Base-by-base conservation (phyloP, 2,888 invertebrate species). In the Leucozona laternaria region DNA sequence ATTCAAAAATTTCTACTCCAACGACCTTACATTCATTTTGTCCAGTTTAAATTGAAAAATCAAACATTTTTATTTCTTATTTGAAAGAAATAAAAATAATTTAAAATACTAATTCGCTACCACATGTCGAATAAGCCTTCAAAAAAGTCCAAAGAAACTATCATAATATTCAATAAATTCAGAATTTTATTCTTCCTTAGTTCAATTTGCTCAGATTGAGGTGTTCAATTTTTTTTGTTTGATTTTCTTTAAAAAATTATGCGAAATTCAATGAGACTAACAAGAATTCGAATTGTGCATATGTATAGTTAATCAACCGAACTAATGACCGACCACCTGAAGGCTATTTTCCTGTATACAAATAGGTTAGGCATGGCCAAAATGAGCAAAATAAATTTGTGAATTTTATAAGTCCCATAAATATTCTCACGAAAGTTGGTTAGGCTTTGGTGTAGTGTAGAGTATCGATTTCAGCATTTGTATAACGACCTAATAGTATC, bases 301-400 rank as follows among this genome's bases (percentile, higher is more conserved):
- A n/a, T n/a, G n/a, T n/a, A 13, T 31, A 77, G 40, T 53, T 50
- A 64, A 82, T 43, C 40, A 50, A 11, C 64, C 20, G 48, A 66
- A 75, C 71, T 64, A 84, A 83, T 70, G 70, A 71, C 37, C 3
- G 15, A 60, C 64, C 71, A 53, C 53, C 64, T 50, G 72, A 71
- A 70, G 28, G 80, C 72, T 57, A 70, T 76, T 31, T 66, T 71
- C 77, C 8, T n/a, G n/a, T 34, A 17, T 22, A 53, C 57, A 64
- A 28, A 64, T 48, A 64, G 64, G 64, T 64, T 31, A 60, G 37
- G 58, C 58, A 22, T 60, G 37, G 48, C 31, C 28, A 31, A 73
- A 85, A 78, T 73, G n/a, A n/a, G 62, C 53, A 68, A 64, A 85
- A 85, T 85, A 85, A 85, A 85, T 73, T 78, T 53, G 45, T 70